Evolutionary conservation across 2,888 invertebrate genomes (phyloP), one percentile per base, ranked within the genome.

Genomic region (Drosophila limbata): DNA sequence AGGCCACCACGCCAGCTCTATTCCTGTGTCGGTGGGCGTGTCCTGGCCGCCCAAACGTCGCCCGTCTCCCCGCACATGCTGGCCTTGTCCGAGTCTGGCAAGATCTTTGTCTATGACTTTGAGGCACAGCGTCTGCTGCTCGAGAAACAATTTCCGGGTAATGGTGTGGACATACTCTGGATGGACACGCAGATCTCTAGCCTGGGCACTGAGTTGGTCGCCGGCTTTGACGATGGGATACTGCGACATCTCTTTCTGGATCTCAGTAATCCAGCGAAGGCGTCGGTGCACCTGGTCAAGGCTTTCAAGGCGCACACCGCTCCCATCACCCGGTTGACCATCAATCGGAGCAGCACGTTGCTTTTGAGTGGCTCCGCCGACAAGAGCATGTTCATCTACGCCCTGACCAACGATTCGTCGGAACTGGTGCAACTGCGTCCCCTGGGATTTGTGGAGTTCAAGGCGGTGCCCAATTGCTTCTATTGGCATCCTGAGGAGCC

Each of bases 11-110:
- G 85, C 13, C 93, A 93, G 77, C 90, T 94, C 3, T 94, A 96
- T 77, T 94, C 94, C 0, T 95, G 95, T 78, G 97, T 98, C 82
- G 96, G 97, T 0, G 97, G 98, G 0, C 92, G 94, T 1, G 94
- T 98, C 0, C 93, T 94, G 0, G 95, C 95, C 4, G 94, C 96
- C 90, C 95, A 94, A 25, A 92, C 94, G 0, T 94, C 97, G 13
- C 95, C 97, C 0, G 94, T 94, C 67, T 95, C 95, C 11, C 94
- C 95, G 0, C 95, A 96, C 71, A 91, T 97, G 3, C 94, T 95
- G 4, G 95, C 96, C 0, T 93, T 96, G 0, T 97, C 97, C 0
- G 92, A 93, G 70, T 96, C 96, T 74, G 96, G 97, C 4, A 94
- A 95, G 57, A 89, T 98, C 2, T 95, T 95, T 77, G 93, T 97